These are phyloP conservation scores for Corvus moneduloides DNA, from an alignment of 2,113 vertebrate genomes.

Conservation along the genomic window DNA sequence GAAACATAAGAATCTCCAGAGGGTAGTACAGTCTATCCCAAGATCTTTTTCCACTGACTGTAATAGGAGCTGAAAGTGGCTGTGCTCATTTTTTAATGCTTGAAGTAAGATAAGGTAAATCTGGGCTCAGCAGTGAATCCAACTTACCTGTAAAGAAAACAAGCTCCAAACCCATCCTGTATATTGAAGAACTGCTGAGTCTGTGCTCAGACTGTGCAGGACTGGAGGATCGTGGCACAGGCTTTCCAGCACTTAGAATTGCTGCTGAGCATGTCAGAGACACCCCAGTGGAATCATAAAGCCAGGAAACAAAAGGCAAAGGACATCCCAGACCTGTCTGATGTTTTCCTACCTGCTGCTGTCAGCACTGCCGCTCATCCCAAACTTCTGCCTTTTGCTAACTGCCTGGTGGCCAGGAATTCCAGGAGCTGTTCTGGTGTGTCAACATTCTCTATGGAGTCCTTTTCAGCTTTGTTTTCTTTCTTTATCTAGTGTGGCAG, in stretches of 20 bases:
- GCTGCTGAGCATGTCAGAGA: not conserved
- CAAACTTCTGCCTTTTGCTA: not conserved
- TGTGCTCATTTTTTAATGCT: not conserved
- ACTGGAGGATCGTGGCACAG: not conserved
- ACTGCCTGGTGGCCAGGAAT: not conserved
- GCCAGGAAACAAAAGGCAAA: not conserved
- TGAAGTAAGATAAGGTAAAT: slow-evolving; percentile 4
- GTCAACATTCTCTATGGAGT: not conserved
- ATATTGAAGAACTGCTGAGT: not conserved
- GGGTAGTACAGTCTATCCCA: slow-evolving; percentile 3
- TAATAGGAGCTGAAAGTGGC: not conserved
- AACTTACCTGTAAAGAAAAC: not conserved
- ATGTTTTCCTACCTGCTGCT: not conserved
- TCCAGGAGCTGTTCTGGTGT: not conserved
- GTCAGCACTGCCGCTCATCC: not conserved
- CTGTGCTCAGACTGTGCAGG: not conserved
- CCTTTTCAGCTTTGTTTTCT: not conserved
- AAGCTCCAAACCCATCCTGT: not conserved
- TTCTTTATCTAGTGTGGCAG: not conserved
- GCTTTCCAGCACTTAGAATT: not conserved
- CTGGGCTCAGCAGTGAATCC: not conserved
- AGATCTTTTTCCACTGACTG: not conserved
- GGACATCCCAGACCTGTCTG: not conserved
- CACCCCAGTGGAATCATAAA: not conserved
- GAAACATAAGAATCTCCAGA: slow-evolving; percentile 25